A percentile compares a stretch with the other conserved stretches of the same genome.
These are phyloP conservation scores for Spilarctia lutea DNA, from an alignment of 2,888 invertebrate genomes.

Conservation along the genomic window DNA sequence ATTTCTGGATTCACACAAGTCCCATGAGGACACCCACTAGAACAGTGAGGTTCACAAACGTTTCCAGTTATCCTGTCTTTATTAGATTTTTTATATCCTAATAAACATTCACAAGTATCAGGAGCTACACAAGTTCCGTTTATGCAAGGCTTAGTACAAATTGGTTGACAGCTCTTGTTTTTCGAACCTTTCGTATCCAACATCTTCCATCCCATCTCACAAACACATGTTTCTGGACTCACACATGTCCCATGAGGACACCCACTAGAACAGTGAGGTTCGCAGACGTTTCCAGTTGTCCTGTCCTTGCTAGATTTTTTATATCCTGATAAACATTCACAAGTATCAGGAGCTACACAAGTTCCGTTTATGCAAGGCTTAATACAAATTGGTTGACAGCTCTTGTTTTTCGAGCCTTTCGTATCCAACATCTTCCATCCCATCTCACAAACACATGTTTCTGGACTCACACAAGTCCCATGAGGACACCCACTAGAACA, in stretches of 20 bases:
- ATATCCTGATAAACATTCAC: constrained; percentile 26
- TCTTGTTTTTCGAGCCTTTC: neutral
- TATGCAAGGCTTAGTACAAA: neutral
- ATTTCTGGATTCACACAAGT: constrained; percentile 28
- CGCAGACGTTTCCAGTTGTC: neutral
- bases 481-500: constrained; percentile 25
- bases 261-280: constrained; percentile 22
- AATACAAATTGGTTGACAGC: constrained; percentile 25
- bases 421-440: constrained; percentile 24
- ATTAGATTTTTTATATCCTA: constrained; percentile 40
- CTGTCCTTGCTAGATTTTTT: neutral
- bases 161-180: constrained; percentile 36
- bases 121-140: constrained; percentile 7
- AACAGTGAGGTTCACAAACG: constrained; percentile 31
- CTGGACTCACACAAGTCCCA: constrained; percentile 31
- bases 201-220: constrained; percentile 25
- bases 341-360: constrained; percentile 27
- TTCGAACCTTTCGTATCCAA: neutral
- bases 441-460: constrained; percentile 27
- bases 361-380: constrained; percentile 23
- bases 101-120: constrained; percentile 51
- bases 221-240: constrained; percentile 29
- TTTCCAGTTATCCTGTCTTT: constrained; percentile 1
- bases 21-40: constrained; percentile 26
- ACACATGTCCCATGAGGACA: constrained; percentile 28